Conservation (phyloP, 2,113 vertebrate genomes). For the Campylomormyrus numenius region DNA sequence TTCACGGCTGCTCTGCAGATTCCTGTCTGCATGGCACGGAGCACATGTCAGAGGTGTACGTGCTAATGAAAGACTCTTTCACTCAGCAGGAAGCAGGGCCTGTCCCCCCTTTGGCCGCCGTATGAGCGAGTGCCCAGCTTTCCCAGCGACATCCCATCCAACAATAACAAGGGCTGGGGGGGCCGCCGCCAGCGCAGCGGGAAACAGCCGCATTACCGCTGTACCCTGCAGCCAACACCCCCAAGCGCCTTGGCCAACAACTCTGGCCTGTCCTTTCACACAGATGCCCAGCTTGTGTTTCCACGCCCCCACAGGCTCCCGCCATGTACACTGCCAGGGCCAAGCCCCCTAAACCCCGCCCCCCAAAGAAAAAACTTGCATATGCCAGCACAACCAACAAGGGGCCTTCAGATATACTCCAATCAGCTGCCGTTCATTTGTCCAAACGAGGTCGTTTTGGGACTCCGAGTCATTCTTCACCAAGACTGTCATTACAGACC, state of each 20-base stretch:
- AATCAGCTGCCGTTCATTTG: background rate
- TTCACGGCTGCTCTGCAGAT: background rate
- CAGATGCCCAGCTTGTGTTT: slow-evolving; percentile 12
- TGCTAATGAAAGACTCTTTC: slow-evolving; percentile 11
- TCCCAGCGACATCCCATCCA: background rate
- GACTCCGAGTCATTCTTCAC: background rate
- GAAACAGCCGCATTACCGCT: background rate
- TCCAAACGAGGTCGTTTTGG: background rate
- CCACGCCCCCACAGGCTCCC: background rate
- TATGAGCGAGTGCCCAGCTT: background rate
- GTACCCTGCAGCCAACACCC: slow-evolving; percentile 3
- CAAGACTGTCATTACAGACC: background rate
- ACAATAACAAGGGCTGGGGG: slow-evolving; percentile 6
- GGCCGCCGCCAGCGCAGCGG: background rate
- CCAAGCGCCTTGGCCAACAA: background rate
- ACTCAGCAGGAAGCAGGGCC: background rate
- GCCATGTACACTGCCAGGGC: slow-evolving; percentile 6
- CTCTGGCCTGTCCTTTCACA: slow-evolving; percentile 11
- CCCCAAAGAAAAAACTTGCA: background rate
- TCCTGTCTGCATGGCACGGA: background rate
- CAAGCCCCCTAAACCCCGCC: background rate
- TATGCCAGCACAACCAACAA: background rate
- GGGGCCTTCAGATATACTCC: background rate
- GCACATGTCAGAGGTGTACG: background rate
- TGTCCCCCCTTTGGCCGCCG: background rate